Base-by-base conservation (phyloP, 2,888 invertebrate genomes). In the Phaonia tiefii region DNA sequence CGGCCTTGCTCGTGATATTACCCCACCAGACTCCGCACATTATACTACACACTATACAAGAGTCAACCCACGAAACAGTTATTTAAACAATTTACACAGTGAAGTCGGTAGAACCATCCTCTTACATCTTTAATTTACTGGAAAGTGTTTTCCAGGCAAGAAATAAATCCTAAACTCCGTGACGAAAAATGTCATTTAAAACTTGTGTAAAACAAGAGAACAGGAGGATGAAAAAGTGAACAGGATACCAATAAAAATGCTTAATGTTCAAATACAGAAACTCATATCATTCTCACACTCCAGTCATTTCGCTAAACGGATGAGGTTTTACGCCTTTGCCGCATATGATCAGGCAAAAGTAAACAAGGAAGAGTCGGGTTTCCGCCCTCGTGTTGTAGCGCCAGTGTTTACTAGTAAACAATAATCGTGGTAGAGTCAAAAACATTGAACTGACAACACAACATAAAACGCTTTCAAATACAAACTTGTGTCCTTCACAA, bases 141-240 rank as follows among this genome's bases (percentile, higher is more conserved):
- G 67, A 74, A 74, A 66, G 56, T 73, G 67, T 72, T 74, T 67
- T 46, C 63, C 58, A 13, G 31, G 17, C 58, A 69, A 73, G 44
- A 58, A 71, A 63, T 42, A 37, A 63, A 80, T 60, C 75, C 75
- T 63, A 81, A 82, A 82, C 75, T 58, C 81, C 81, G 69, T 79
- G 75, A 82, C 81, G 79, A 75, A 79, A 82, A 75, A 67, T 78
- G 78, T 78, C 77, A 81, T 75, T 81, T 78, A 77, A 77, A 81
- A 46, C 37, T 77, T 76, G 65, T 73, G 76, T 80, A 66, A 70
- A 74, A 80, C 76, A 80, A 80, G 77, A 74, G 65, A 72, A n/a
- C n/a, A 73, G 54, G 54, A 1, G 51, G 51, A 69, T n/a, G 80
- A 67, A 80, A 69, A 65, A 58, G 69, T 26, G 63, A 67, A 72